Evolutionary conservation across 2,888 invertebrate species (phyloP), one percentile per base, ranked within the genome.

Genomic region (Celastrina argiolus): DNA sequence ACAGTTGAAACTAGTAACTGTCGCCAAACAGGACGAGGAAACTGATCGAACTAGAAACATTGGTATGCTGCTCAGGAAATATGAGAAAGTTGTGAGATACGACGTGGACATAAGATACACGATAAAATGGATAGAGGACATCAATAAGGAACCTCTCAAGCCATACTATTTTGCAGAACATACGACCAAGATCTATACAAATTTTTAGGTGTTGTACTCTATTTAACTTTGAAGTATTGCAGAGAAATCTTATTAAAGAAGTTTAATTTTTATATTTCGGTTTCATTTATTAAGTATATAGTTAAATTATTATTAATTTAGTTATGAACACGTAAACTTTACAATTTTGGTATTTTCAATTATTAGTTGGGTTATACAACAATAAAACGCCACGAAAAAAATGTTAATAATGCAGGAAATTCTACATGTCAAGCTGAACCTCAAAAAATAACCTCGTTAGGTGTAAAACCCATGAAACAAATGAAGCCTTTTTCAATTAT

Each of bases 71-170:
- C 61, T 80, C 65, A 69, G 72, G 5, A 2, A 75, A 0, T 81
- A 81, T 28, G 78, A 81, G 66, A 75, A 74, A 14, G 69, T 79
- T 0, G 72, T 81, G 0, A 70, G 78, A 0, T 71, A 71, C 2
- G 80, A 81, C 10, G 73, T 82, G 0, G 83, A 83, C 41, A 67
- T 78, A 2, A 72, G 70, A 5, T 80, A 83, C 26, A 77, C 78
- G 0, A 69, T 75, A 2, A 65, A 68, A 2, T 59, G 70, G 0
- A 76, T 82, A 2, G 73, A 72, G 61, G 16, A 2, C 2, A 28
- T 68, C 10, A 61, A 72, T 12, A 18, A 42, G 0, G 70, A 69
- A 42, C 10, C 2, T 8, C 22, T 45, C 8, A 51, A 22, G 22
- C 18, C 41, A 22, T 69, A 59, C 6, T 8, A 58, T 12, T 59